A percentile compares a stretch with the other conserved stretches of the same genome.
These are phyloP conservation scores for Drosophila tani DNA, from an alignment of 1,140 invertebrate species.

Conservation along the genomic window DNA sequence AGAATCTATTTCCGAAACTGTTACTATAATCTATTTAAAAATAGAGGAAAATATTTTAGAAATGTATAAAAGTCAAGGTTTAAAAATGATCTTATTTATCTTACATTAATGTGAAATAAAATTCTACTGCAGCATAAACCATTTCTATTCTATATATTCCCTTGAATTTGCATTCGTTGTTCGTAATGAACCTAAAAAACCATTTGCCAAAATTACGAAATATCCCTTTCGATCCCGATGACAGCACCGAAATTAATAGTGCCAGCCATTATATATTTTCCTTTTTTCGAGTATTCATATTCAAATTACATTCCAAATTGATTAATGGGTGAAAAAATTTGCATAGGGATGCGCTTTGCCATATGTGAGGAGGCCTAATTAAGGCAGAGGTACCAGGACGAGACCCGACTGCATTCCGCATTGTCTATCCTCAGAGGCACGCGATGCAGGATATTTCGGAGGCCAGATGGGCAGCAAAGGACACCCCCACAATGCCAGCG, in stretches of 20 bases:
- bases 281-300: slow-evolving; percentile 26
- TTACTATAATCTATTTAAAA: too few species aligned
- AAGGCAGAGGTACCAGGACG: slow-evolving; percentile 17
- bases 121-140: background rate
- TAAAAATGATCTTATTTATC: too few species aligned
- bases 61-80: too few species aligned
- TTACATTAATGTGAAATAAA: too few species aligned
- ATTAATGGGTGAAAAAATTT: slow-evolving; percentile 71
- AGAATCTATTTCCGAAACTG: too few species aligned
- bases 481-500: slow-evolving; percentile 32
- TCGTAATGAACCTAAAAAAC: background rate
- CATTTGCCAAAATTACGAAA: slow-evolving; percentile 27
- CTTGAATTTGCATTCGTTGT: background rate
- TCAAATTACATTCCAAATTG: slow-evolving; percentile 64
- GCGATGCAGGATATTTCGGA: slow-evolving; percentile 33
- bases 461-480: slow-evolving; percentile 31
- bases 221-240: slow-evolving; percentile 10
- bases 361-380: slow-evolving; percentile 71
- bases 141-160: background rate
- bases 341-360: slow-evolving; percentile 66
- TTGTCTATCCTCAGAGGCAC: slow-evolving; percentile 12
- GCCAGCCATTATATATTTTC: slow-evolving; percentile 21
- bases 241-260: slow-evolving; percentile 44
- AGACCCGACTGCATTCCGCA: slow-evolving; percentile 1
- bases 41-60: too few species aligned